Conservation (phyloP, 2,113 vertebrate species). For the Anoura caudifer region DNA sequence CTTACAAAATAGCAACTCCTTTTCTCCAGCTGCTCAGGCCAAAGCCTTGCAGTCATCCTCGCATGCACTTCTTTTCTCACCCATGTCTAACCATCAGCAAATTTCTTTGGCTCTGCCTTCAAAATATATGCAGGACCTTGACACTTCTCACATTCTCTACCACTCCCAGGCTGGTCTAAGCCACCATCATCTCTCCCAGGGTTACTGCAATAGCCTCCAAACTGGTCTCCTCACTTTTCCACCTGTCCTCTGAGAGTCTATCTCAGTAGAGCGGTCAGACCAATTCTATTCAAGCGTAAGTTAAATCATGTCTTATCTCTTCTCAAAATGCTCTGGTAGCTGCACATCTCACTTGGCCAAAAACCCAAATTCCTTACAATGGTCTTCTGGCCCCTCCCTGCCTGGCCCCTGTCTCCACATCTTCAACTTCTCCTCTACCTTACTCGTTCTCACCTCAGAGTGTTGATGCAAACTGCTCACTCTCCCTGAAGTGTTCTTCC, state of each 20-base stretch:
- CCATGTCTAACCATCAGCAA: neutral
- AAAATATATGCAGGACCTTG: neutral
- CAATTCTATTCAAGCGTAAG: neutral
- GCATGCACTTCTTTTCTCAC: neutral
- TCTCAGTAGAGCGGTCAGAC: neutral
- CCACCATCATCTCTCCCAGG: neutral
- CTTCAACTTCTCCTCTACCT: neutral
- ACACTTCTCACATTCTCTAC: neutral
- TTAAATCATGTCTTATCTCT: neutral
- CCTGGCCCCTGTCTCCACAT: neutral
- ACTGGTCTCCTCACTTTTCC: neutral
- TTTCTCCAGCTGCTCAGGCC: neutral
- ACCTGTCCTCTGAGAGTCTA: neutral
- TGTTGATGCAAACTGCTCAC: neutral
- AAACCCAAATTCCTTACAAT: neutral
- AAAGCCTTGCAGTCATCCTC: neutral
- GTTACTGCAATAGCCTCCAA: neutral
- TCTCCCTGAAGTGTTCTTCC: neutral
- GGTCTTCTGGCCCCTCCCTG: neutral
- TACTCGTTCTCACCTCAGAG: neutral
- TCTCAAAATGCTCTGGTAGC: neutral
- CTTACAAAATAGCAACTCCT: neutral
- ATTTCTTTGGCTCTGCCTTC: neutral
- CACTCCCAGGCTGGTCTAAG: neutral
- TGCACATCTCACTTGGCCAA: neutral